phyloP scores from a whole-genome alignment of 2,797 vertebrate species.

The Tinamus major region DNA sequence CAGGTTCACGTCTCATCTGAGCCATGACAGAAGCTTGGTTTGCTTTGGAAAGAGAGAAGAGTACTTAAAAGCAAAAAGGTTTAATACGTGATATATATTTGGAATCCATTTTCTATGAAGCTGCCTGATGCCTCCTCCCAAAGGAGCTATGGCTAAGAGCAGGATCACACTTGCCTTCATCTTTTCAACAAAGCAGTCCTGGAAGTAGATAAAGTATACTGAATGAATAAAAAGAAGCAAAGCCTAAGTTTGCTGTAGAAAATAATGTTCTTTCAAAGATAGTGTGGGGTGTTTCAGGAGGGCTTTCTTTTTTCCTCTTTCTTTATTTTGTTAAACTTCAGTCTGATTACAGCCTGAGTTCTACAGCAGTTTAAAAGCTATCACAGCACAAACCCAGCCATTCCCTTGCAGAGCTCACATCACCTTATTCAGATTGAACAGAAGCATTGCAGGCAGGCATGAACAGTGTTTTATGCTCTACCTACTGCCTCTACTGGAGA shows the following conservation, averaged over 20 bases:
- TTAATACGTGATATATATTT: conserved; percentile 22
- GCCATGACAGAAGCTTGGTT: neutral
- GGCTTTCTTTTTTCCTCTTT: neutral
- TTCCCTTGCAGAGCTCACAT: neutral
- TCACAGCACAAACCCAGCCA: neutral
- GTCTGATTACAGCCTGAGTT: neutral
- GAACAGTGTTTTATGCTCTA: neutral
- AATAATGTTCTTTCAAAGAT: neutral
- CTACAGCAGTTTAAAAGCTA: neutral
- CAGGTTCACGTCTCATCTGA: neutral
- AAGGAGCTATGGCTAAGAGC: neutral
- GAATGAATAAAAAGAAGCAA: neutral
- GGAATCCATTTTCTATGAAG: conserved; percentile 8
- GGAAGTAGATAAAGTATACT: conserved; percentile 1
- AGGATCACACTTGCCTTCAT: neutral
- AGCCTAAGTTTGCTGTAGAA: neutral
- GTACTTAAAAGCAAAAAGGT: neutral
- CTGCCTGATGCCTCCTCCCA: conserved; percentile 22
- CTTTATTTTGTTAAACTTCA: conserved; percentile 31
- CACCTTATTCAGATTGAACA: conserved; percentile 27
- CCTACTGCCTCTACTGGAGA: neutral
- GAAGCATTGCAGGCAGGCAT: neutral
- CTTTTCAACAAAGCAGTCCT: conserved; percentile 18
- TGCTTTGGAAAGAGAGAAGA: neutral
- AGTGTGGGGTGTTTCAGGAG: neutral